Evolutionary conservation across 2,888 invertebrate genomes (phyloP).

Genomic region (Macrophya annulata): DNA sequence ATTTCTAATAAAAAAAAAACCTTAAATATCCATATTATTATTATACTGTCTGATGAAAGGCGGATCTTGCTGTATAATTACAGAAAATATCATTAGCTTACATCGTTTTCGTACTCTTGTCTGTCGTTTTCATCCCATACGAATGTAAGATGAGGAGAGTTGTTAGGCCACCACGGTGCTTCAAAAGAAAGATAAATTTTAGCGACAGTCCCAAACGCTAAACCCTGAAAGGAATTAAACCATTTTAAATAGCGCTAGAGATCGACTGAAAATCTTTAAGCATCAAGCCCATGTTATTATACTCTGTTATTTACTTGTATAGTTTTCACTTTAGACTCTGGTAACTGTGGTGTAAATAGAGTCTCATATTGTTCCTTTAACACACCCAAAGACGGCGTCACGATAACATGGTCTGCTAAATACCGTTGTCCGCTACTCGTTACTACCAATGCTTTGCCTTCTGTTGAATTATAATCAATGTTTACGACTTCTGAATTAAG

Average conservation of each 20-base stretch:
- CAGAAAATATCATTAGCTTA: neutral
- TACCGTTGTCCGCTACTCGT: constrained; percentile 78
- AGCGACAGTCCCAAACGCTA: constrained; percentile 85
- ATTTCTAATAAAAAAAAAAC: neutral
- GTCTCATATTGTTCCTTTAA: constrained; percentile 82
- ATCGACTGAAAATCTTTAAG: constrained; percentile 42
- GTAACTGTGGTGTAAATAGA: constrained; percentile 83
- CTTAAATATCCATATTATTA: neutral
- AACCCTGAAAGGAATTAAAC: constrained; percentile 73
- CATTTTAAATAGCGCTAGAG: constrained; percentile 25
- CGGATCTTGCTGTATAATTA: neutral
- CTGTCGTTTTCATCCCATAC: constrained; percentile 82
- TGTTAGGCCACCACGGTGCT: constrained; percentile 84
- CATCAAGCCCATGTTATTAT: neutral
- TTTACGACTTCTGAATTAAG: constrained; percentile 69
- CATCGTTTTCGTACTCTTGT: constrained; percentile 60
- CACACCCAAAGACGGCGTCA: constrained; percentile 87
- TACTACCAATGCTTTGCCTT: constrained; percentile 62
- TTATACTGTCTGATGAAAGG: neutral
- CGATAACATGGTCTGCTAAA: constrained; percentile 84
- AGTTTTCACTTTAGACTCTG: constrained; percentile 81
- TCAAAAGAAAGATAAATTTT: constrained; percentile 86
- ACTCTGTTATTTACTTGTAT: constrained; percentile 77
- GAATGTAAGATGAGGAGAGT: constrained; percentile 81
- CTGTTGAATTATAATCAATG: constrained; percentile 66